Evolutionary conservation across 2,113 vertebrate species (phyloP), one percentile per base, ranked within the genome.

Genomic region (Sebastes schlegelii): DNA sequence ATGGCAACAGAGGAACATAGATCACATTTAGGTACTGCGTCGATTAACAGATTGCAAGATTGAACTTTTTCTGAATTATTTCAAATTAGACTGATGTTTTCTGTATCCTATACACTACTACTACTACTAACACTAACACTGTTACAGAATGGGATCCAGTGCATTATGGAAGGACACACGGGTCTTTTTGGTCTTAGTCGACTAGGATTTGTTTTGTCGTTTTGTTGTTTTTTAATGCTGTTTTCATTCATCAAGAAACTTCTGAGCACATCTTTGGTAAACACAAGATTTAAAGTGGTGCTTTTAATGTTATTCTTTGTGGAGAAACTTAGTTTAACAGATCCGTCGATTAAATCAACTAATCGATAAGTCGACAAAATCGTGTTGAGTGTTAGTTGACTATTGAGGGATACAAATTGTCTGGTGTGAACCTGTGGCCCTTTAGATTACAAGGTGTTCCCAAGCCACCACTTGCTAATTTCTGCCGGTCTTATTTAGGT

Each of bases 1-100:
- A 77, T 60, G 21, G 57, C 42, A 77, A 19, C n/a, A 75, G 54
- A 75, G 43, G 19, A 72, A 9, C 42, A 52, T 46, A 40, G 17
- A 7, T 86, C 51, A 73, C n/a, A 6, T 43, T 42, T 55, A 55
- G 43, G 26, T 2, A 10, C 26, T 13, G 21, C 49, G 12, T 19
- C 1, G 1, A 6, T 45, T 1, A 49, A 43, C 8, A 42, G 0
- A 11, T 46, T n/a, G 12, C 13, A 8, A 26, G 9, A 26, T 2
- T 55, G 6, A 65, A 54, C 3, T 1, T 23, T 60, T 4, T 49
- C 1, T 8, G 6, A 64, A 49, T 60, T 2, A 21, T 23, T 23
- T 49, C 3, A 42, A 42, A 74, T 74, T 12, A 40, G 7, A 21
- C 6, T 17, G 46, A 19, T 45, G 34, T 61, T 51, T 13, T 34